Conservation (phyloP, 2,113 vertebrate species). For the Lutjanus erythropterus region DNA sequence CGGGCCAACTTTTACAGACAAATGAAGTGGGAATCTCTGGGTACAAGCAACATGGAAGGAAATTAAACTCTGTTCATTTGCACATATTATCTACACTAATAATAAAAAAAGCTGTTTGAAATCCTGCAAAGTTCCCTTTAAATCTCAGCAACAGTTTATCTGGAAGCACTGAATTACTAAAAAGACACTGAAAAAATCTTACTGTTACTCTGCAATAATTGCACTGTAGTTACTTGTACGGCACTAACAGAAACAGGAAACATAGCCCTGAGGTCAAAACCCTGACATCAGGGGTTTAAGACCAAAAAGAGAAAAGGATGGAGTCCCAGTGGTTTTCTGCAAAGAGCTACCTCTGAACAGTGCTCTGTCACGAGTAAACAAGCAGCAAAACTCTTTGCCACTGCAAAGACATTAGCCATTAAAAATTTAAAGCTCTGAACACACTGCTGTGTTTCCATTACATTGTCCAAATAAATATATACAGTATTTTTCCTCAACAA, state of each 20-base stretch:
- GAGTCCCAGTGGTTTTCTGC: constrained; percentile 5
- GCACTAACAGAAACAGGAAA: background rate
- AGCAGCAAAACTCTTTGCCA: background rate
- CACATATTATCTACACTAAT: no score
- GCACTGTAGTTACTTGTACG: background rate
- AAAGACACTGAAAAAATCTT: no score
- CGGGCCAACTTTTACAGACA: no score
- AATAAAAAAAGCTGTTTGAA: no score
- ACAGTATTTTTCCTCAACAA: background rate
- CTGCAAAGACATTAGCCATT: background rate
- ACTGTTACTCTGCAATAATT: constrained; percentile 6
- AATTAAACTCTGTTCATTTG: no score
- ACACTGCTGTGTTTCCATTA: background rate
- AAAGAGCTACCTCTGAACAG: background rate
- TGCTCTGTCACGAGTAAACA: constrained; percentile 11
- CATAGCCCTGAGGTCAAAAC: background rate
- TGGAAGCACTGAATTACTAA: no score
- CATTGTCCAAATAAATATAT: background rate
- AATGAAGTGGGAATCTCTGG: no score
- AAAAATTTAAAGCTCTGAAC: background rate
- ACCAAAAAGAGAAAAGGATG: background rate
- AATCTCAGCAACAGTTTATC: no score
- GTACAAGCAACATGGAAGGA: no score
- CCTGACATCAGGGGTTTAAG: background rate
- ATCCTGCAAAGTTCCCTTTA: no score